phyloP scores from a whole-genome alignment of 2,888 invertebrate genomes.

The Hemistola chrysoprasaria region DNA sequence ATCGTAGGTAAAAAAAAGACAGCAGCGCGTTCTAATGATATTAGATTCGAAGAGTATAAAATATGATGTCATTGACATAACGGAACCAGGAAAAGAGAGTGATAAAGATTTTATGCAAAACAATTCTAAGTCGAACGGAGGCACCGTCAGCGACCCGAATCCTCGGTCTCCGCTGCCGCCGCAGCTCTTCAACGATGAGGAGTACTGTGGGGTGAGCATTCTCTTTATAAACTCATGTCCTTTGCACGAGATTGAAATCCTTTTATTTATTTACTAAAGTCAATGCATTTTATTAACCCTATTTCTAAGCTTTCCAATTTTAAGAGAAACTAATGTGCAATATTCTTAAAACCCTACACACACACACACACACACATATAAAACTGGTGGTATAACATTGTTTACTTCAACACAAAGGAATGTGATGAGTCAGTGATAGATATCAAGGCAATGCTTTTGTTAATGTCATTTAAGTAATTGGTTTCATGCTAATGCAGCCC shows the following conservation, averaged over 20 bases:
- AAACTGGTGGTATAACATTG: conserved; percentile 20
- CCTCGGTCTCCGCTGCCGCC: conserved; percentile 94
- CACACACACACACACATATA: no score
- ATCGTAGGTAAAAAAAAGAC: conserved; percentile 95
- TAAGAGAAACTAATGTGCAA: no score
- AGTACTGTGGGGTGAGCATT: conserved; percentile 93
- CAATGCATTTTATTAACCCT: no score
- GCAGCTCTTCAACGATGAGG: conserved; percentile 96
- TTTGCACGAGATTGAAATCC: no score
- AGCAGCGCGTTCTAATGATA: conserved; percentile 96
- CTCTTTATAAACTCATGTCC: no score
- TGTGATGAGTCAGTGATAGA: conserved; percentile 28
- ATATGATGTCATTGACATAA: conserved; percentile 96
- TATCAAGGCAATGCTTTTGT: conserved; percentile 12
- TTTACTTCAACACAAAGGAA: conserved; percentile 27
- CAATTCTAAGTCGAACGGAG: conserved; percentile 89
- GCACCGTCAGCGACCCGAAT: conserved; percentile 87
- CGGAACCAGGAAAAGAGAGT: conserved; percentile 94
- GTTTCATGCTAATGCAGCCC: neutral
- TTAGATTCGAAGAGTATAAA: conserved; percentile 95
- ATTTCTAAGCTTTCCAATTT: no score
- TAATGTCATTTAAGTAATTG: conserved; percentile 6
- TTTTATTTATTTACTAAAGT: no score
- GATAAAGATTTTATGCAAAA: conserved; percentile 96
- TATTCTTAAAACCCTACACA: no score